Evolutionary conservation across 92 coral and sea anemone species (phyloP).

Genomic region (Siderastrea siderea): DNA sequence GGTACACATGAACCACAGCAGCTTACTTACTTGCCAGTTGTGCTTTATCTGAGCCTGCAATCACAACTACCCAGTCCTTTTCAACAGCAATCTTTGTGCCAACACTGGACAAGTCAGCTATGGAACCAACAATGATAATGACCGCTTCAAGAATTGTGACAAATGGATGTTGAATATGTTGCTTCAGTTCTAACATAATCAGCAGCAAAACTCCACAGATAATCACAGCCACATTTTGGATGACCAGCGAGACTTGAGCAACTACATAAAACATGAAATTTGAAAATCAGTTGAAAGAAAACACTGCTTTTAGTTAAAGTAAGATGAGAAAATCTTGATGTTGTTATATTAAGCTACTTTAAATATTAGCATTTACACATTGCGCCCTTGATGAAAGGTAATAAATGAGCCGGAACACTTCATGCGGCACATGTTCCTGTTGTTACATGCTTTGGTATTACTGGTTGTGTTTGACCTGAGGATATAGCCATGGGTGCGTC

Average conservation of each 20-base stretch:
- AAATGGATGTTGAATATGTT: constrained; percentile 48
- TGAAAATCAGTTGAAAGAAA: not conserved
- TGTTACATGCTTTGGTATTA: too few species aligned
- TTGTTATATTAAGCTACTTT: too few species aligned
- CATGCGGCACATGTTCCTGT: too few species aligned
- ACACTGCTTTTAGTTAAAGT: not conserved
- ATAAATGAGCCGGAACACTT: too few species aligned
- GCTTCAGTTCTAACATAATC: constrained; percentile 57
- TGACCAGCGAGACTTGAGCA: constrained; percentile 86
- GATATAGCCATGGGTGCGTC: too few species aligned
- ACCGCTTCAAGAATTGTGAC: constrained; percentile 66
- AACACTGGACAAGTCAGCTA: constrained; percentile 91
- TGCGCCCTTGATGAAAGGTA: too few species aligned
- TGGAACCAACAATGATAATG: constrained; percentile 81
- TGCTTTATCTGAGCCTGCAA: constrained; percentile 77
- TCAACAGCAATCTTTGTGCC: constrained; percentile 98
- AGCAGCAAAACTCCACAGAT: constrained; percentile 83
- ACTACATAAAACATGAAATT: constrained; percentile 61
- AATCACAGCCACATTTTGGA: constrained; percentile 94
- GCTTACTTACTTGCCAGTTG: constrained; percentile 83
- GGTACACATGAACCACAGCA: not conserved
- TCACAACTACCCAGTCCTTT: constrained; percentile 98
- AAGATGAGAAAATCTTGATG: too few species aligned
- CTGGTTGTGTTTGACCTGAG: too few species aligned
- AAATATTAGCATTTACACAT: too few species aligned